Conservation (phyloP, 2,113 vertebrate species). For the Dipodomys ordii region DNA sequence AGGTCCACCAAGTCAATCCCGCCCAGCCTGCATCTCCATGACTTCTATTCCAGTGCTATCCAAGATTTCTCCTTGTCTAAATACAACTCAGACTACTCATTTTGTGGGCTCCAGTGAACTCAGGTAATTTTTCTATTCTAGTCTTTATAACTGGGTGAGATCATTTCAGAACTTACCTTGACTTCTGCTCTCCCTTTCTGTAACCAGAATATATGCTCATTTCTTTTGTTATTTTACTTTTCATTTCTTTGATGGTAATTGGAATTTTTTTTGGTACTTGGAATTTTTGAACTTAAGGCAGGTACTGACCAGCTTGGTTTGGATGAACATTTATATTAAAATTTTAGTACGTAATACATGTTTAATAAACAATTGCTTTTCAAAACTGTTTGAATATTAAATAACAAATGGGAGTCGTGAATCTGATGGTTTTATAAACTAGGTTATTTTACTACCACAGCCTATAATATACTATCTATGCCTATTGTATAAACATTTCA, state of each 20-base stretch:
- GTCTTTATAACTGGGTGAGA: not conserved
- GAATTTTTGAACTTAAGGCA: no score
- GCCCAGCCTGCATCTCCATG: not conserved
- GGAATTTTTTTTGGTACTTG: no score
- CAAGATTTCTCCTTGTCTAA: not conserved
- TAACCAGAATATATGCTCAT: not conserved
- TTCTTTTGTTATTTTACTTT: no score
- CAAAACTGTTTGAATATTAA: not conserved
- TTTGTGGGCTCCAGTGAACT: not conserved
- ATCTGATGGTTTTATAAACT: not conserved
- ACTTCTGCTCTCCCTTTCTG: not conserved
- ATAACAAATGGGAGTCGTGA: not conserved
- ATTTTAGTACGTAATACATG: not conserved
- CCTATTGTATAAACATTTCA: slow-evolving; percentile 82
- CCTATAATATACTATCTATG: slow-evolving; percentile 78
- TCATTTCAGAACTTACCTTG: not conserved
- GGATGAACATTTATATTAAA: not conserved
- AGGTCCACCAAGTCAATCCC: not conserved
- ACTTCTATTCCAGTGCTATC: not conserved
- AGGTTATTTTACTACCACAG: slow-evolving; percentile 24
- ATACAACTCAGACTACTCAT: not conserved
- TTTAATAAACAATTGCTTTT: not conserved
- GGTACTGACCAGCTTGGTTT: no score
- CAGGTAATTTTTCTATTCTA: not conserved
- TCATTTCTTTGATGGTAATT: no score